Evolutionary conservation across 2,113 vertebrate species (phyloP).

Genomic region (Sphyrna mokarran): DNA sequence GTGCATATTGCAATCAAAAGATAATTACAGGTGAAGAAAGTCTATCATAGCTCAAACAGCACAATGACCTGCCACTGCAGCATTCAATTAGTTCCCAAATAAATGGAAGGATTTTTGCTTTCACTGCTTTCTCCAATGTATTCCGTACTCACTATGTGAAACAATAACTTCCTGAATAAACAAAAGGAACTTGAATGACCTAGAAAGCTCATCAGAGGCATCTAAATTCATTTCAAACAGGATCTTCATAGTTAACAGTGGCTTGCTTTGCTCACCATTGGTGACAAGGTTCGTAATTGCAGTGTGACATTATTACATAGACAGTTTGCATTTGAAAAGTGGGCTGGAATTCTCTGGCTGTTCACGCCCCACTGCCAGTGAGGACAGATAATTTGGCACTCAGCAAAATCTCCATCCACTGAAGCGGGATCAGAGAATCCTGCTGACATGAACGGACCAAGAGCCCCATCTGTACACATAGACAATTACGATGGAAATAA

Average conservation of each 20-base stretch:
- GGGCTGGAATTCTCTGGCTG: too few relatives aligned
- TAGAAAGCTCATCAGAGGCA: neutral
- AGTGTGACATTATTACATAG: neutral
- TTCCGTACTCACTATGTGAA: neutral
- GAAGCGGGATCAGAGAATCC: too few relatives aligned
- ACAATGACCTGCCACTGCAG: neutral
- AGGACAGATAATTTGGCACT: too few relatives aligned
- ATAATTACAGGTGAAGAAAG: slow-evolving; percentile 3
- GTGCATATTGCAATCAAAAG: neutral
- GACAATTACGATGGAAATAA: neutral
- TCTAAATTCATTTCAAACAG: neutral
- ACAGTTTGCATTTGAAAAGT: neutral
- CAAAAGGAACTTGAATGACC: neutral
- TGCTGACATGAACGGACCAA: too few relatives aligned
- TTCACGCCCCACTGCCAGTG: too few relatives aligned
- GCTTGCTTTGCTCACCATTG: neutral
- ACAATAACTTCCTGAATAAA: neutral
- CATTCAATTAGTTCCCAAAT: neutral
- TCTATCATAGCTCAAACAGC: neutral
- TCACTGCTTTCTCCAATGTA: neutral
- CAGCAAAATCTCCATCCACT: too few relatives aligned
- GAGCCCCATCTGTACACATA: neutral
- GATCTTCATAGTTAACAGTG: neutral
- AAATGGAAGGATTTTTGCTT: neutral
- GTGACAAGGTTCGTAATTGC: neutral